Conservation (phyloP, 2,888 invertebrate species). For the Hydroisotoma schaefferi region DNA sequence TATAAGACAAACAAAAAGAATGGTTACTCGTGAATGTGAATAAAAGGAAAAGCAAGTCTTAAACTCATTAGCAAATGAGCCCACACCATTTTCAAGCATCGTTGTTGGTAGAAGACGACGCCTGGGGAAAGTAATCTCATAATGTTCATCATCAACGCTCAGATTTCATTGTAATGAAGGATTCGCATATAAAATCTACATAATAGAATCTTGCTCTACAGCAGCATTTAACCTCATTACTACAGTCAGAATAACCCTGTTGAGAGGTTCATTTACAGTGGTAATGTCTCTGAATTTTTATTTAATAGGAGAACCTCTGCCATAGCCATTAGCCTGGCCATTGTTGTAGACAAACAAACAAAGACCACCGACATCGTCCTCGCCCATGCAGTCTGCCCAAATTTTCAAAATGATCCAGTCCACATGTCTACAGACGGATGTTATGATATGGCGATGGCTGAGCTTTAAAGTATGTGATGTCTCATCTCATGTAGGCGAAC, state of each 20-base stretch:
- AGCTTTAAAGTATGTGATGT: no score
- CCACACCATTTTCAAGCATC: no score
- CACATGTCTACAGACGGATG: no score
- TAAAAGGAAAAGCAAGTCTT: no score
- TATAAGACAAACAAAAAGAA: no score
- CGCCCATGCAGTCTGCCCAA: slow-evolving; percentile 7
- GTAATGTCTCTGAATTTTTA: slow-evolving; percentile 8
- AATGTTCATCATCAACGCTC: background rate
- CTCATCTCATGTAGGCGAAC: no score
- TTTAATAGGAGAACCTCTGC: background rate
- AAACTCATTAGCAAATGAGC: slow-evolving; percentile 6
- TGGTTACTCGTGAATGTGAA: no score
- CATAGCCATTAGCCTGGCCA: slow-evolving; percentile 3
- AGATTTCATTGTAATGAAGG: background rate
- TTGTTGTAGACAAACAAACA: no score
- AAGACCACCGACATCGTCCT: slow-evolving; percentile 23
- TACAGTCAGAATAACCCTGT: slow-evolving; percentile 10
- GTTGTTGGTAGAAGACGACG: background rate
- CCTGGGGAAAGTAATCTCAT: slow-evolving; percentile 5
- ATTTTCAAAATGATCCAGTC: no score
- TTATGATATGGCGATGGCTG: no score
- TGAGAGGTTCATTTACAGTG: slow-evolving; percentile 27
- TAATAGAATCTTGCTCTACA: background rate
- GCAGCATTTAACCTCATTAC: slow-evolving; percentile 15
- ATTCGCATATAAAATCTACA: slow-evolving; percentile 10